phyloP scores from a whole-genome alignment of 2,888 invertebrate genomes.

The Ellobium chinense region DNA sequence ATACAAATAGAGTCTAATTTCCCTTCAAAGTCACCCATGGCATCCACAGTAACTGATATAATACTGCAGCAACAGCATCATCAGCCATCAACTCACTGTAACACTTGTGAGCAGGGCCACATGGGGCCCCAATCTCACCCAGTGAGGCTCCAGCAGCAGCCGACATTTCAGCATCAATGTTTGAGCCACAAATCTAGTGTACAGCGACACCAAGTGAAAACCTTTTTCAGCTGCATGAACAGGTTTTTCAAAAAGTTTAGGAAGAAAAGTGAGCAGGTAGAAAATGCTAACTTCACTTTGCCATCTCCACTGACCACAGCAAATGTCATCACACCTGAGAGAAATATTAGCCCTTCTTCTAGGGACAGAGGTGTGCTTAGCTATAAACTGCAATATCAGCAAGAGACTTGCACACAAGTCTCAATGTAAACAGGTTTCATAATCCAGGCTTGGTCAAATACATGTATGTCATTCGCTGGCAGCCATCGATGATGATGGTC shows the following conservation, averaged over 20 bases:
- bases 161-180: slow-evolving; percentile 7
- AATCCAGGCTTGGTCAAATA: neutral
- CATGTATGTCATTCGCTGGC: neutral
- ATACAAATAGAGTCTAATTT: slow-evolving; percentile 10
- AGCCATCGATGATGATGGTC: neutral
- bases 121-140: neutral
- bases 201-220: slow-evolving; percentile 63
- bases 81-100: neutral
- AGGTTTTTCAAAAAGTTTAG: slow-evolving; percentile 73
- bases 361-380: slow-evolving; percentile 19
- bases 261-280: slow-evolving; percentile 65
- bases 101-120: neutral
- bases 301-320: slow-evolving; percentile 74
- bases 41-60: slow-evolving; percentile 14
- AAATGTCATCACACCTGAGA: slow-evolving; percentile 74
- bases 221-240: slow-evolving; percentile 78
- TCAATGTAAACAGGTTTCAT: neutral
- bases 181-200: neutral
- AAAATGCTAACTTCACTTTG: slow-evolving; percentile 74
- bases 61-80: slow-evolving; percentile 25
- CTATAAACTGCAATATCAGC: slow-evolving; percentile 21
- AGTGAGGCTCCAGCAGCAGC: neutral
- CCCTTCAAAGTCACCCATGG: slow-evolving; percentile 7
- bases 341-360: slow-evolving; percentile 65
- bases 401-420: slow-evolving; percentile 3